Conservation (phyloP, 2,888 invertebrate genomes). For the Sarcophaga carnaria region DNA sequence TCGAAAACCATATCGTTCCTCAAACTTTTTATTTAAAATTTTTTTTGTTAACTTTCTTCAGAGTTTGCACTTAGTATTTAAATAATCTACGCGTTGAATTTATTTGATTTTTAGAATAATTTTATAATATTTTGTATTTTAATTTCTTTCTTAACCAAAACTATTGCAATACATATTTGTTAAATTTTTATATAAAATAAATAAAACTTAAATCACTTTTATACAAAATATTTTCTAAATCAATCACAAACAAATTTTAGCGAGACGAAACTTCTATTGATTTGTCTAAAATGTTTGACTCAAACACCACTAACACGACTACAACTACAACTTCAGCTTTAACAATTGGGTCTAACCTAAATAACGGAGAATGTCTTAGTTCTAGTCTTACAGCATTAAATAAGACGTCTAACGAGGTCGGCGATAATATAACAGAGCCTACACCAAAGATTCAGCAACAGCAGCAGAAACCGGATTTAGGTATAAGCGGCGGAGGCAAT, state of each 20-base stretch:
- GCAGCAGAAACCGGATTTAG: slow-evolving; percentile 27
- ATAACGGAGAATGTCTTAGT: slow-evolving; percentile 52
- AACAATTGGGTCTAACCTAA: slow-evolving; percentile 33
- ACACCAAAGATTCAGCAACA: slow-evolving; percentile 1
- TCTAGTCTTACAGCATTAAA: slow-evolving; percentile 46
- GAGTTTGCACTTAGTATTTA: too few species aligned
- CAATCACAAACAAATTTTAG: slow-evolving; percentile 74
- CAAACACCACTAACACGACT: slow-evolving; percentile 69
- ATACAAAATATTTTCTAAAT: slow-evolving; percentile 2
- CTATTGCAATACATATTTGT: not conserved
- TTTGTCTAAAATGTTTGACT: slow-evolving; percentile 81
- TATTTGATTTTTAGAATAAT: too few species aligned
- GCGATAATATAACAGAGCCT: slow-evolving; percentile 8
- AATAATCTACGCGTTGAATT: too few species aligned
- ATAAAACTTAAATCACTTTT: not conserved
- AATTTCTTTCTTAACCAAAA: too few species aligned
- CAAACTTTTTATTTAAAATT: too few species aligned
- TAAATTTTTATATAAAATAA: not conserved
- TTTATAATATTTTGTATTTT: too few species aligned
- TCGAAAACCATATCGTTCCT: too few species aligned
- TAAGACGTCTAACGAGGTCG: slow-evolving; percentile 23
- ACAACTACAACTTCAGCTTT: slow-evolving; percentile 21
- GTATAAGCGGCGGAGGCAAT: slow-evolving; percentile 1
- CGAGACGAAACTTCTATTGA: slow-evolving; percentile 82
- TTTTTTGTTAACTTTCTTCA: too few species aligned